Percentiles rank a stretch among this genome's conserved stretches.
These are phyloP conservation scores for Pteronura brasiliensis DNA, from an alignment of 2,113 vertebrate species.

Conservation along the genomic window DNA sequence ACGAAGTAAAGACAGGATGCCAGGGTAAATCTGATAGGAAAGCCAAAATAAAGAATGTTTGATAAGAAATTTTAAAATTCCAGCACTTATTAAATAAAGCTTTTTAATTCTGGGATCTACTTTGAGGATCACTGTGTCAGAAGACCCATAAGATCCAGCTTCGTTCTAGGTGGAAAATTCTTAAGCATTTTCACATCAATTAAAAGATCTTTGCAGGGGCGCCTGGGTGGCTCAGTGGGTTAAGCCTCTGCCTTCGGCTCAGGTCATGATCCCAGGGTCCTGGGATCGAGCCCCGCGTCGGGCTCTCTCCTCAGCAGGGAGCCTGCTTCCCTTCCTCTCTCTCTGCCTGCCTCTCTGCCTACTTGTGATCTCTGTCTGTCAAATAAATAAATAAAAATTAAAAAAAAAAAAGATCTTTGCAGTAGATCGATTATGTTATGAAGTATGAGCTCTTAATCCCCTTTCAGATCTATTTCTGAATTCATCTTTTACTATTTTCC, in stretches of 20 bases:
- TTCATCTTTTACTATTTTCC: background rate
- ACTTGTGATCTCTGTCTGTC: no score
- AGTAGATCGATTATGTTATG: background rate
- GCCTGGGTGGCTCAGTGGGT: no score
- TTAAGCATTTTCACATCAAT: background rate
- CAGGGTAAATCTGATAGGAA: background rate
- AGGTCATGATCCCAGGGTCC: no score
- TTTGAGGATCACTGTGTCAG: background rate
- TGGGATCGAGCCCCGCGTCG: no score
- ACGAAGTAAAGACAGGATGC: background rate
- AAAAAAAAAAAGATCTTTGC: background rate
- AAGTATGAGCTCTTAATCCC: background rate
- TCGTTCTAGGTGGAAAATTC: background rate
- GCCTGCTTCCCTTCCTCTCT: no score
- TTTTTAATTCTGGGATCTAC: background rate
- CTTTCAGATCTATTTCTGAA: background rate
- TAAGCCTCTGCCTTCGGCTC: no score
- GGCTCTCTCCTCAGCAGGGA: no score
- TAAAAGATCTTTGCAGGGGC: background rate
- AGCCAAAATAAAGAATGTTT: background rate
- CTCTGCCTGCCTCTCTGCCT: no score
- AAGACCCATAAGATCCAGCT: background rate
- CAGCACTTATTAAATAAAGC: background rate
- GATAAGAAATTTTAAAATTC: background rate
- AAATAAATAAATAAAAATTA: no score